Conservation (phyloP, 1,140 invertebrate species). For the Pseudobourletiella spinata region DNA sequence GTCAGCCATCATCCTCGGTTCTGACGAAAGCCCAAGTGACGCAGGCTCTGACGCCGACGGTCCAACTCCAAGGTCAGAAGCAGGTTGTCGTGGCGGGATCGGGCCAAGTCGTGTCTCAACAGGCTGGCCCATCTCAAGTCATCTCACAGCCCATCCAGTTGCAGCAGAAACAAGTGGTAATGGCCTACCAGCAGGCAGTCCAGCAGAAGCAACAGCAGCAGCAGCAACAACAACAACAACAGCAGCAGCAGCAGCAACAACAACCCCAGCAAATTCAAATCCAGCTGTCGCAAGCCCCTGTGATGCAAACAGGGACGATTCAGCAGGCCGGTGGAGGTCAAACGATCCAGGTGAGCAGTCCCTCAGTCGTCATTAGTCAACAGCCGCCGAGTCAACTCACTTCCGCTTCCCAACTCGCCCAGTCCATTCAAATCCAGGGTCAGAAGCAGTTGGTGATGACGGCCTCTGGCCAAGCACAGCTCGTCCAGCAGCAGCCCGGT, state of each 20-base stretch:
- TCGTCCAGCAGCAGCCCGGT: constrained; percentile 57
- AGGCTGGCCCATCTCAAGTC: neutral
- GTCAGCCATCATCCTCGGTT: constrained; percentile 3
- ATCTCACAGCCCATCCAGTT: constrained; percentile 22
- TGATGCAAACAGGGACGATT: neutral
- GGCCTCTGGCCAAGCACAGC: constrained; percentile 43
- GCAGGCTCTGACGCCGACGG: neutral
- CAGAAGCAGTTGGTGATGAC: constrained; percentile 30
- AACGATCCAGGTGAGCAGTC: neutral
- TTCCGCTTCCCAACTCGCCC: neutral
- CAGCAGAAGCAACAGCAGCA: constrained; percentile 24
- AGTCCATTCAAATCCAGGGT: constrained; percentile 3
- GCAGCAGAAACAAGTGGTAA: constrained; percentile 39
- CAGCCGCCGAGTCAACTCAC: too few relatives aligned
- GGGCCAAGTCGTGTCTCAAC: neutral
- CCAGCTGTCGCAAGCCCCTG: constrained; percentile 2
- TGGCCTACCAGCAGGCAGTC: constrained; percentile 14
- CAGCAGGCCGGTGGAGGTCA: neutral
- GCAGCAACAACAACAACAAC: constrained; percentile 13
- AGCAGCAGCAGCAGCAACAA: constrained; percentile 8
- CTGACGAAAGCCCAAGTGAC: neutral
- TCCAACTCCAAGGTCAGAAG: constrained; percentile 19
- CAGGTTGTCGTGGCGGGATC: constrained; percentile 26
- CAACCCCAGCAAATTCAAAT: constrained; percentile 16
- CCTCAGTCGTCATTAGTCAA: neutral